phyloP scores from a whole-genome alignment of 92 coral and sea anemone genomes.

The Palythoa caribaeorum region DNA sequence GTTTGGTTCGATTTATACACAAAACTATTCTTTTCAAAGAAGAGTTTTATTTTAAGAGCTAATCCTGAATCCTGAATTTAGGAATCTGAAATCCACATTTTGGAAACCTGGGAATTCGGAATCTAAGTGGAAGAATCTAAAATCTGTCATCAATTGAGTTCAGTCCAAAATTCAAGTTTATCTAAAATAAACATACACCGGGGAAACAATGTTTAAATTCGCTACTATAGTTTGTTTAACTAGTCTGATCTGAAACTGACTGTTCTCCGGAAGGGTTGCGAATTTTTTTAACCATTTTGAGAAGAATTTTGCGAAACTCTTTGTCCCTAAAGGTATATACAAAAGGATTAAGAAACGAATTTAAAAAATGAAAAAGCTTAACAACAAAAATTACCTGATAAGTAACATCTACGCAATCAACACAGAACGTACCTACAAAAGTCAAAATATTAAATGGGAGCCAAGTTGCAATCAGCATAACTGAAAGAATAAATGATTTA shows the following conservation, averaged over 20 bases:
- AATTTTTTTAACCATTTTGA: neutral
- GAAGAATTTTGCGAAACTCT: constrained; percentile 34
- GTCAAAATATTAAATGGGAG: constrained; percentile 37
- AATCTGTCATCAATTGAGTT: no score
- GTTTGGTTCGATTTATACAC: no score
- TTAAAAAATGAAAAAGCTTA: constrained; percentile 31
- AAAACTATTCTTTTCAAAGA: no score
- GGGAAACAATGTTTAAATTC: neutral
- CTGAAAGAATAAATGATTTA: constrained; percentile 38
- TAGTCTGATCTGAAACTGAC: neutral
- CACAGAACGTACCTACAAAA: constrained; percentile 21
- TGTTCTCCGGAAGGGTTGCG: neutral
- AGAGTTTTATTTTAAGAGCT: no score
- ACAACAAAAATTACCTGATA: constrained; percentile 40
- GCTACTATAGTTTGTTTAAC: neutral
- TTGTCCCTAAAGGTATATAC: constrained; percentile 31
- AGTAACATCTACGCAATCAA: constrained; percentile 8
- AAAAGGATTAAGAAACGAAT: constrained; percentile 30
- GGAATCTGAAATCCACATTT: no score
- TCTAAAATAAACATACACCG: no score
- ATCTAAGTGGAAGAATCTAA: no score
- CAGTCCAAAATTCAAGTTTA: no score
- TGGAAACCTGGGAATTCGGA: no score
- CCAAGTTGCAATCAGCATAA: constrained; percentile 28
- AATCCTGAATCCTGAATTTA: no score